A percentile compares a stretch with the other conserved stretches of the same genome.
phyloP scores from a whole-genome alignment of 2,113 vertebrate genomes.

The Sinocyclocheilus maitianheensis region DNA sequence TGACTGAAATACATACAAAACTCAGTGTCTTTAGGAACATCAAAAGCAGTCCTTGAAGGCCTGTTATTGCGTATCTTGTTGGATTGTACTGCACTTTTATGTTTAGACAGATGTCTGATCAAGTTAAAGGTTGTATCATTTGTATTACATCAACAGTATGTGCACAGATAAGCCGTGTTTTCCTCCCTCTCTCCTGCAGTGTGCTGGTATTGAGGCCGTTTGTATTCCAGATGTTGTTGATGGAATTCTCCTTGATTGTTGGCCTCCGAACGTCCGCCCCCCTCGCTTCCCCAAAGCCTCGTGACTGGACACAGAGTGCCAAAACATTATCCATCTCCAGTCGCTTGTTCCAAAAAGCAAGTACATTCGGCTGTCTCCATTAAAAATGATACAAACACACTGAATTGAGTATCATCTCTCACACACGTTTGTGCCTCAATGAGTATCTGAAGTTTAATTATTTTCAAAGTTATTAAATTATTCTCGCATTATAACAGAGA shows the following conservation, averaged over 20 bases:
- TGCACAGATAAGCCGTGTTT: slow-evolving; percentile 1
- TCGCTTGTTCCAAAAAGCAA: background rate
- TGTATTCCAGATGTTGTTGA: slow-evolving; percentile 79
- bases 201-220: slow-evolving; percentile 68
- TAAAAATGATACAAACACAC: background rate
- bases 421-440: background rate
- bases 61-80: background rate
- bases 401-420: background rate
- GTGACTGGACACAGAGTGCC: slow-evolving; percentile 62
- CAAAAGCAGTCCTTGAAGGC: background rate
- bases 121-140: background rate
- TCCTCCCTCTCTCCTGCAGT: slow-evolving; percentile 43
- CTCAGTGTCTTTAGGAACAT: background rate
- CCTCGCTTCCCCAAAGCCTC: slow-evolving; percentile 49
- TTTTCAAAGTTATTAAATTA: background rate
- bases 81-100: background rate
- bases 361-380: background rate
- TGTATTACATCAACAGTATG: background rate
- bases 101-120: background rate
- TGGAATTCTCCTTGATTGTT: slow-evolving; percentile 75
- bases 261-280: slow-evolving; percentile 68
- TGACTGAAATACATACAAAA: slow-evolving; percentile 36
- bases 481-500: slow-evolving; percentile 53
- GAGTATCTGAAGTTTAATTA: slow-evolving; percentile 48
- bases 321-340: slow-evolving; percentile 32